These are phyloP conservation scores for Ammodramus savannarum DNA, from an alignment of 2,113 vertebrate species.

Conservation along the genomic window DNA sequence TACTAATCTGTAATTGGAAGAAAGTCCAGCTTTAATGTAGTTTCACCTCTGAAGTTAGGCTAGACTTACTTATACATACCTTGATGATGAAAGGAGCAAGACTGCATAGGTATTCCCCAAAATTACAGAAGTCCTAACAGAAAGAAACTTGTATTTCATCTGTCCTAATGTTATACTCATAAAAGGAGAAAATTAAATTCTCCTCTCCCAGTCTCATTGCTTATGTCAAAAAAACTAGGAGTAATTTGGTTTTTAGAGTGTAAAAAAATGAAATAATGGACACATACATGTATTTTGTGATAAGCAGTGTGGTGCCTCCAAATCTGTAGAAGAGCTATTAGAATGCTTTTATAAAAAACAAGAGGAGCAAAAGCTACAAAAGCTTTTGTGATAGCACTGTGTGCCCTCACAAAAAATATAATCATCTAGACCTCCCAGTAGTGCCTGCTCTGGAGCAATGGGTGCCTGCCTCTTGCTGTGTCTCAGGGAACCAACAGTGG, in stretches of 20 bases:
- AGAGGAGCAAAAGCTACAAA: neutral
- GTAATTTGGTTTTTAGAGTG: neutral
- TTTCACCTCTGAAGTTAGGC: neutral
- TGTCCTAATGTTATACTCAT: neutral
- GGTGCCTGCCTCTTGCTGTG: neutral
- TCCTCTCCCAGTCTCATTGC: neutral
- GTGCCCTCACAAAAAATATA: neutral
- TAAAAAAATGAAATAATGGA: neutral
- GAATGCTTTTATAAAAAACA: neutral
- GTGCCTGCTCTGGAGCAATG: neutral
- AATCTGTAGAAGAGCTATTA: neutral
- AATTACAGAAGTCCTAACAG: neutral
- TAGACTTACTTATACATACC: neutral
- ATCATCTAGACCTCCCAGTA: neutral
- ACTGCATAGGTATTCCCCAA: neutral
- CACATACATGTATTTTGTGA: neutral
- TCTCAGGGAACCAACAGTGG: neutral
- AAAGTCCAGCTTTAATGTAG: neutral
- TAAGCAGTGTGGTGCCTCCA: neutral
- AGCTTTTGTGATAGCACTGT: neutral
- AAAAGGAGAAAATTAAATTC: neutral
- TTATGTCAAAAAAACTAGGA: neutral
- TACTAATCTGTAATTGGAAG: neutral
- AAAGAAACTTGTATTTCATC: neutral
- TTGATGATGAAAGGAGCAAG: neutral